These are phyloP conservation scores for Centropus bengalensis DNA, from an alignment of 2,113 vertebrate species.

Conservation along the genomic window DNA sequence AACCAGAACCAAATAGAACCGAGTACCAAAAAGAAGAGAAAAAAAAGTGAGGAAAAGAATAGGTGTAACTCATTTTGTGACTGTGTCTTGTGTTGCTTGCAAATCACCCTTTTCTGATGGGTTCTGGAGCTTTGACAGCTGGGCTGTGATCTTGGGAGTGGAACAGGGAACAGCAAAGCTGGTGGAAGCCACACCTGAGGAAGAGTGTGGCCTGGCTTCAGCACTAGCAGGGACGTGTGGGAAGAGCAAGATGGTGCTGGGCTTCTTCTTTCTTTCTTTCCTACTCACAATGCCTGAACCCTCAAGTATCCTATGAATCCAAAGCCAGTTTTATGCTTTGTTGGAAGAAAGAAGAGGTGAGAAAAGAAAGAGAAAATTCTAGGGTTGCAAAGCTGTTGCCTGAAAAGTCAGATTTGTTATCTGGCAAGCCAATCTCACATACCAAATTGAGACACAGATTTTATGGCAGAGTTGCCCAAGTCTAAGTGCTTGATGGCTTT, in stretches of 20 bases:
- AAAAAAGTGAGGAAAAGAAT: neutral
- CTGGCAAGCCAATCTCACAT: no score
- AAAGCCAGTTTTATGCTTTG: no score
- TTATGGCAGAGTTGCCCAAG: no score
- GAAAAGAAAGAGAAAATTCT: no score
- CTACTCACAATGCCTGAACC: no score
- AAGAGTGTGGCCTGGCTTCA: neutral
- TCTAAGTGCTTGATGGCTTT: no score
- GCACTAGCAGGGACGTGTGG: neutral
- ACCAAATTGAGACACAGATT: no score
- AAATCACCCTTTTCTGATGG: neutral
- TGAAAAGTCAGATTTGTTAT: no score
- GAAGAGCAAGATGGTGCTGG: neutral
- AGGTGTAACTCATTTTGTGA: neutral
- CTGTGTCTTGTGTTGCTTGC: neutral
- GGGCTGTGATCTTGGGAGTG: neutral
- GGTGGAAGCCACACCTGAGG: neutral
- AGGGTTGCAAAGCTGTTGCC: no score
- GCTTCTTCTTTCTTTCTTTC: neutral
- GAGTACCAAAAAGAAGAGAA: neutral
- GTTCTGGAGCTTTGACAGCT: neutral
- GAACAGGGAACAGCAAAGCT: neutral
- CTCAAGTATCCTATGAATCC: no score
- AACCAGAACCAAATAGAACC: neutral
- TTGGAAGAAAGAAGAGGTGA: no score